Base-by-base conservation (phyloP, 2,113 vertebrate genomes). In the Eclectus roratus region DNA sequence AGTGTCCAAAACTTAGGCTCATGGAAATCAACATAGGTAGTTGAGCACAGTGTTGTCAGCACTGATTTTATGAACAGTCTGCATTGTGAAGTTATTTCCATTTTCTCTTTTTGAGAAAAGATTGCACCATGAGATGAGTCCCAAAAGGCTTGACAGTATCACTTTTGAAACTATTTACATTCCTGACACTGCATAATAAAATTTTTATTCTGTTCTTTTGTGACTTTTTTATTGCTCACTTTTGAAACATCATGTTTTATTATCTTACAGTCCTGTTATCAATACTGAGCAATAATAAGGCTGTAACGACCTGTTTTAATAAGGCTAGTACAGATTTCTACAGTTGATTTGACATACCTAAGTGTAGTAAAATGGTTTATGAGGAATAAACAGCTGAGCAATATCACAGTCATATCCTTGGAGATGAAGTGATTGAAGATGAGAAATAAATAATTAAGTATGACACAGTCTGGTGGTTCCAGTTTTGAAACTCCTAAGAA, bases 171-270 rank as follows among this genome's bases (percentile, higher is more conserved):
- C 72, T 95, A 94, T 96, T 97, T 96, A 96, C 93, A 94, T 97
- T 97, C 85, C 85, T 97, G 86, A 94, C 80, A 91, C 68, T 43
- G 12, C 52, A 82, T 94, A 87, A 91, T 97, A 97, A 96, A 50
- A 92, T 92, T 97, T 94, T 98, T 96, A 97, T 94, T 95, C 72
- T 93, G 44, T 93, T 97, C 84, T 97, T 97, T 79, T 92, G 74
- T 94, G 91, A 53, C 88, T 95, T 97, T 83, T 97, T 97, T 97
- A 98, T 95, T 94, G 94, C 72, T 91, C 92, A 71, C 78, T 94
- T 97, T 96, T 88, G 87, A 97, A 97, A 81, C 85, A 89, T 94
- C n/a, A 60, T 76, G 90, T 93, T 98, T 97, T 96, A 97, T 91
- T 96, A 71, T 91, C 83, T 95, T 95, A 80, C 76, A 81, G 46